Percentiles rank a stretch among this genome's conserved stretches.
Evolutionary conservation across 2,113 vertebrate species (phyloP).

Genomic region (Maccullochella peelii): DNA sequence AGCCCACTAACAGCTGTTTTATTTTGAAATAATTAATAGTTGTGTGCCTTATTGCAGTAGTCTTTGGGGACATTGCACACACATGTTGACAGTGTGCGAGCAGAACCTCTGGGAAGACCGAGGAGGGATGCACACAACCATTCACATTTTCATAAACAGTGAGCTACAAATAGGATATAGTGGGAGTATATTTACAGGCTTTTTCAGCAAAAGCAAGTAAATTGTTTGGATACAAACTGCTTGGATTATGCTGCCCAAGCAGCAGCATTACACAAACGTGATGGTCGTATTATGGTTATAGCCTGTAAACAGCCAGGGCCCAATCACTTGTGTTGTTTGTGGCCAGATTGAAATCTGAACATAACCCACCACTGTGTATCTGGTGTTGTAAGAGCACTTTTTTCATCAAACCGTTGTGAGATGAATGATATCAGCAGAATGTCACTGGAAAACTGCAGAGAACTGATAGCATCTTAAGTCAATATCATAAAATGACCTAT

Average conservation of each 20-base stretch:
- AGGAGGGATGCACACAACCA: conserved; percentile 2
- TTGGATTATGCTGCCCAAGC: not conserved
- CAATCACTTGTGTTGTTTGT: conserved; percentile 1
- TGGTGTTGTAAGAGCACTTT: not conserved
- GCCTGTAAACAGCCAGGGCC: conserved; percentile 7
- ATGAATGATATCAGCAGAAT: not conserved
- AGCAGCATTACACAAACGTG: conserved; percentile 14
- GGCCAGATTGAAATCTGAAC: not conserved
- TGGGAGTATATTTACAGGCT: conserved; percentile 1
- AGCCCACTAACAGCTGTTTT: conserved; percentile 29
- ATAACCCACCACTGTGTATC: not conserved
- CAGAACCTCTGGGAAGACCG: not conserved
- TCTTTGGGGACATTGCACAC: conserved; percentile 3
- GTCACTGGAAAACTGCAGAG: not conserved
- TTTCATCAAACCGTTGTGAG: not conserved
- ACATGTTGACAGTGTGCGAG: not conserved
- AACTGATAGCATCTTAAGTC: not conserved
- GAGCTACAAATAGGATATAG: conserved; percentile 3
- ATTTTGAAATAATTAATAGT: conserved; percentile 40
- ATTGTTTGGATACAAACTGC: conserved; percentile 21
- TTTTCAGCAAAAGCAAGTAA: conserved; percentile 29
- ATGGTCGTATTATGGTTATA: conserved; percentile 15
- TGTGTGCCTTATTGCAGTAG: conserved; percentile 7
- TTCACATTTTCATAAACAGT: conserved; percentile 12
- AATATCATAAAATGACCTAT: not conserved